A percentile compares a stretch with the other conserved stretches of the same genome.
Evolutionary conservation across 2,888 invertebrate genomes (phyloP).

Genomic region (Standfussiana lucernea): DNA sequence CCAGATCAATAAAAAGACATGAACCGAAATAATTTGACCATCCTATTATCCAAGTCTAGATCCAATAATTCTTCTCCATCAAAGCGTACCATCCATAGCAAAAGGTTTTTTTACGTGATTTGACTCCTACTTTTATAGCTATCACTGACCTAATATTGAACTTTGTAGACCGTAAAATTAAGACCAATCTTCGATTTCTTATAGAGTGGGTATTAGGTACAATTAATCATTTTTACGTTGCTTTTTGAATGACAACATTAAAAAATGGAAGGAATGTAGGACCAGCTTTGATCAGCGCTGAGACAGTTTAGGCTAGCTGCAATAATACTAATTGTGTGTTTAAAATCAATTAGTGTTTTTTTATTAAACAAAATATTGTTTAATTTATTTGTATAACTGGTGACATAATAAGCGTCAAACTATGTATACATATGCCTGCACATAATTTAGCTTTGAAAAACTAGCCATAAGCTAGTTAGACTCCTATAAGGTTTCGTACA

Average conservation of each 20-base stretch:
- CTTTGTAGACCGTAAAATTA: conserved; percentile 53
- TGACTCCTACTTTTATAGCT: conserved; percentile 44
- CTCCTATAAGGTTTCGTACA: neutral
- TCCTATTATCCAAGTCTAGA: conserved; percentile 5
- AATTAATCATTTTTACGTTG: neutral
- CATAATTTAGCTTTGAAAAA: neutral
- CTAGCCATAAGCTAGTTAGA: neutral
- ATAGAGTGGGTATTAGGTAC: neutral
- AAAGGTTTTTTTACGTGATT: conserved; percentile 55
- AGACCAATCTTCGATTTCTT: conserved; percentile 28
- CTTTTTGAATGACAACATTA: neutral
- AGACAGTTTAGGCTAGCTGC: neutral
- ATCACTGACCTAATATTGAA: conserved; percentile 39
- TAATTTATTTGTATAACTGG: neutral
- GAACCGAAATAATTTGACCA: conserved; percentile 34
- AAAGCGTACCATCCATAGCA: conserved; percentile 36
- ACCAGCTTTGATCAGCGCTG: neutral
- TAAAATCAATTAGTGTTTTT: neutral
- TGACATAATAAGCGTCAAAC: neutral
- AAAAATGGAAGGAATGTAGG: neutral
- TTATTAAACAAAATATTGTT: neutral
- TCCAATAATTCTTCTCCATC: conserved; percentile 36
- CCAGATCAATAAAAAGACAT: conserved; percentile 27
- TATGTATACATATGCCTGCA: neutral
- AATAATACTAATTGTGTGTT: neutral